Conservation (phyloP, 2,113 vertebrate species). For the Gallinago undulata region DNA sequence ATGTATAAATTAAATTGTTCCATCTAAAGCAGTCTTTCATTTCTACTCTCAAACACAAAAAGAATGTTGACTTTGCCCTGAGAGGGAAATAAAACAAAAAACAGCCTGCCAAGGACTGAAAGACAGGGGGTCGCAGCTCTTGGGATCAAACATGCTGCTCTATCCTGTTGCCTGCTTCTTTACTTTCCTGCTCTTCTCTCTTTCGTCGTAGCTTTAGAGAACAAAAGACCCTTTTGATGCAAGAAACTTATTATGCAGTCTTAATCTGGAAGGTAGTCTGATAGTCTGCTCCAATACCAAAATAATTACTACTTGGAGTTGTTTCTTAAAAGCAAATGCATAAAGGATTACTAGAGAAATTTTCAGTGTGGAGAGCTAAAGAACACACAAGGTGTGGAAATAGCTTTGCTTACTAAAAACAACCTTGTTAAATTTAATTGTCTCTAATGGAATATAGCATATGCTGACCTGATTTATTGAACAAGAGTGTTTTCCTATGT, state of each 20-base stretch:
- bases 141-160: not conserved
- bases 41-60: not conserved
- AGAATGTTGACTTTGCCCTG: not conserved
- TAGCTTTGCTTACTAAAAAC: not conserved
- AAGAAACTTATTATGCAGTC: not conserved
- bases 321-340: not conserved
- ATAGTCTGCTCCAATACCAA: not conserved
- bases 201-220: not conserved
- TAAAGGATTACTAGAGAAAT: not conserved
- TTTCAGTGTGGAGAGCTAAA: not conserved
- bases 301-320: not conserved
- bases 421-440: not conserved
- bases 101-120: not conserved
- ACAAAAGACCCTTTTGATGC: not conserved
- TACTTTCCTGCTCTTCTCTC: not conserved
- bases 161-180: not conserved
- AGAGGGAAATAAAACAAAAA: not conserved
- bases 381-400: not conserved
- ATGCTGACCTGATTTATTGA: not conserved
- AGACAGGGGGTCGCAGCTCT: not conserved
- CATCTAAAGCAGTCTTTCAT: not conserved
- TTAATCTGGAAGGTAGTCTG: not conserved
- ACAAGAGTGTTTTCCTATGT: not conserved
- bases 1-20: not conserved
- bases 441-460: not conserved